A percentile compares a stretch with the other conserved stretches of the same genome.
phyloP scores from a whole-genome alignment of 2,888 invertebrate species.

The Mythimna loreyi region DNA sequence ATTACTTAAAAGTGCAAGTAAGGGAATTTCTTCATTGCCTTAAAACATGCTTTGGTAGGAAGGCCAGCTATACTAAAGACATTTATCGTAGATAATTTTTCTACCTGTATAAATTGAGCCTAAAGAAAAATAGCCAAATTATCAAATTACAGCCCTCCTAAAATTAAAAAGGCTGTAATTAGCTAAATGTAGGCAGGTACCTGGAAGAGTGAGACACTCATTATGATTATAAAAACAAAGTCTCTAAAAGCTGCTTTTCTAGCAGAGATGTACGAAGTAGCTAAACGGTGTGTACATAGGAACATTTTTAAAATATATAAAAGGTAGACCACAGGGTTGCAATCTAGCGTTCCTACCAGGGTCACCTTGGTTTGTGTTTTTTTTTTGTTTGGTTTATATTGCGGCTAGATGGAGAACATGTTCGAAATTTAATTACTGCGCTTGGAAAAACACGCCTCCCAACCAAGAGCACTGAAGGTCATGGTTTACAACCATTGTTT shows the following conservation, averaged over 20 bases:
- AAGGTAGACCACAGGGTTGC: too few relatives aligned
- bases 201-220: conserved; percentile 20
- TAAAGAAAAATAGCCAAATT: conserved; percentile 18
- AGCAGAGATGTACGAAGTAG: not conserved
- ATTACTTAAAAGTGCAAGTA: not conserved
- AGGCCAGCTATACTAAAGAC: not conserved
- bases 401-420: too few relatives aligned
- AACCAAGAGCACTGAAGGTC: too few relatives aligned
- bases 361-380: too few relatives aligned
- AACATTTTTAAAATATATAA: too few relatives aligned
- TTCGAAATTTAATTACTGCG: too few relatives aligned
- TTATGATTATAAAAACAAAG: conserved; percentile 55
- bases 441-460: too few relatives aligned
- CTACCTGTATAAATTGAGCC: not conserved
- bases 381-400: too few relatives aligned
- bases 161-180: conserved; percentile 50
- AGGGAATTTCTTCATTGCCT: not conserved
- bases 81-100: not conserved
- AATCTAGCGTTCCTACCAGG: too few relatives aligned
- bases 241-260: conserved; percentile 15
- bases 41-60: not conserved
- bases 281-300: too few relatives aligned
- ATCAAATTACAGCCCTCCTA: conserved; percentile 34
- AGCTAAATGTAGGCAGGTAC: conserved; percentile 45
- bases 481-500: too few relatives aligned